Conservation (phyloP, 2,797 vertebrate species). For the Sebastolobus alascanus region DNA sequence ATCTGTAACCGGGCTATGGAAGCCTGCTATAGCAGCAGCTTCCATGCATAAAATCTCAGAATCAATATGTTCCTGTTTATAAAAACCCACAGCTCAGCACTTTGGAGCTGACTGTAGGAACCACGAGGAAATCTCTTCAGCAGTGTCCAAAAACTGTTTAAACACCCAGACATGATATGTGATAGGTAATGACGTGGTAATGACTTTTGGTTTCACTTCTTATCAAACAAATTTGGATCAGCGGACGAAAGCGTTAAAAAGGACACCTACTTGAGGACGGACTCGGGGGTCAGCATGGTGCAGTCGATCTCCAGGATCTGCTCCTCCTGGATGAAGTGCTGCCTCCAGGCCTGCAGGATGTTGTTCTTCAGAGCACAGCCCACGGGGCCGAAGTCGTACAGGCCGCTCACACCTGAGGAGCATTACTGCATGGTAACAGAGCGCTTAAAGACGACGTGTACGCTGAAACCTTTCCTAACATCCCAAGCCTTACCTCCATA, state of each 20-base stretch:
- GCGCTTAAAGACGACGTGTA: background rate
- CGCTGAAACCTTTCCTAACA: accelerated
- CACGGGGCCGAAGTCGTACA: conserved; percentile 98
- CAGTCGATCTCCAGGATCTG: conserved; percentile 99
- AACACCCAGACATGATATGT: background rate
- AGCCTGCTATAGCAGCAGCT: conserved; percentile 66
- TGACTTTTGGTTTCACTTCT: background rate
- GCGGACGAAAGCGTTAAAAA: background rate
- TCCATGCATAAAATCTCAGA: conserved; percentile 83
- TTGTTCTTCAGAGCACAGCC: conserved; percentile 99
- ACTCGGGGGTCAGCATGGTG: conserved; percentile 97
- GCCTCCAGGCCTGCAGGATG: conserved; percentile 95
- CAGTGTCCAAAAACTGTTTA: background rate
- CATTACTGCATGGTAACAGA: conserved; percentile 56
- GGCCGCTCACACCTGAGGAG: conserved; percentile 93
- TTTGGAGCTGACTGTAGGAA: conserved; percentile 74
- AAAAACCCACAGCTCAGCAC: conserved; percentile 79
- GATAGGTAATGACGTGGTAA: background rate
- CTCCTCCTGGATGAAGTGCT: conserved; percentile 99
- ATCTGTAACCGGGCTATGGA: conserved; percentile 85
- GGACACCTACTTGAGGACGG: conserved; percentile 92
- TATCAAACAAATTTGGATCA: background rate
- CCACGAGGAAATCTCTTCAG: conserved; percentile 69
- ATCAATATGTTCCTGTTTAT: conserved; percentile 76
- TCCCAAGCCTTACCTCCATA: conserved; percentile 90